phyloP scores from a whole-genome alignment of 2,113 vertebrate genomes.

The Aptenodytes patagonicus region DNA sequence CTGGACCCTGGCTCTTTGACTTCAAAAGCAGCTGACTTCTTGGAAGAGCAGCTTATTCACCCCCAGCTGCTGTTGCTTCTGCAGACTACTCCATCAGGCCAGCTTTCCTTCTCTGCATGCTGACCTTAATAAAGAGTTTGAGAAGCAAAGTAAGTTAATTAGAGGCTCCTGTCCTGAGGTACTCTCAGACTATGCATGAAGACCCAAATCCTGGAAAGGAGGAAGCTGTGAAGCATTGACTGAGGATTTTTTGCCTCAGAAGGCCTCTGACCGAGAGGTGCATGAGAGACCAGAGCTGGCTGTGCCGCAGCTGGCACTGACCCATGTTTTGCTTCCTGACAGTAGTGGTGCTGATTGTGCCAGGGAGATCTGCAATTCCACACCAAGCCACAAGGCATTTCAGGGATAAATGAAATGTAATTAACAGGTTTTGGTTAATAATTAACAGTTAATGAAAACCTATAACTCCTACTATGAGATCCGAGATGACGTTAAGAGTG shows the following conservation, averaged over 20 bases:
- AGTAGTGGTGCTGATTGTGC: background rate
- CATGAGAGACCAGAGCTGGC: background rate
- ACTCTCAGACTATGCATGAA: background rate
- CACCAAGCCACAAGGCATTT: background rate
- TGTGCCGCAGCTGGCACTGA: background rate
- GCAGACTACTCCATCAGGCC: background rate
- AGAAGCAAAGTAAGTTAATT: background rate
- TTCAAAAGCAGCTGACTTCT: background rate
- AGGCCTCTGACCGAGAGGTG: background rate
- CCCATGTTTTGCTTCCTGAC: background rate
- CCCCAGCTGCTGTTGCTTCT: background rate
- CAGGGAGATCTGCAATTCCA: background rate
- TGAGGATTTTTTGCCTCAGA: background rate
- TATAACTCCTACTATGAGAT: background rate
- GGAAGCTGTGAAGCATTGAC: background rate
- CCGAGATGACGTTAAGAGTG: rapidly evolving
- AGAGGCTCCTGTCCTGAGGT: background rate
- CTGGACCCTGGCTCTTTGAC: background rate
- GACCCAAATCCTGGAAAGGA: background rate
- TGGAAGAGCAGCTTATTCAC: background rate
- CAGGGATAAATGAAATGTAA: background rate
- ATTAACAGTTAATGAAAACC: background rate
- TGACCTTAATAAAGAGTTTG: background rate
- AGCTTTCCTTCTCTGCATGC: background rate
- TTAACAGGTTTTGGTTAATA: background rate